phyloP scores from a whole-genome alignment of 1,140 invertebrate species.

The Diprion similis region DNA sequence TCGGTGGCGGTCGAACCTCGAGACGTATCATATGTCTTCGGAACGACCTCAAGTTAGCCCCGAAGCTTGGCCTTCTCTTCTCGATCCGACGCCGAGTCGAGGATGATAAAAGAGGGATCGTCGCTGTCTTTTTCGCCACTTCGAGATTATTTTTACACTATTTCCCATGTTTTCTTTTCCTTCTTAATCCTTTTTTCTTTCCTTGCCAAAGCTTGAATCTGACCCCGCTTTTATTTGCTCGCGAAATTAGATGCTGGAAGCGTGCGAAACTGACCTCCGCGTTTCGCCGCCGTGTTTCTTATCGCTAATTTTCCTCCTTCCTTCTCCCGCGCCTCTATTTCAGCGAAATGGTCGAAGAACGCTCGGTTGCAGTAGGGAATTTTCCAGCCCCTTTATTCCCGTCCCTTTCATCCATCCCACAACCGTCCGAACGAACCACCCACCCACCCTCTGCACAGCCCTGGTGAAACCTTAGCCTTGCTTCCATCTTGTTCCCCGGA shows the following conservation, averaged over 20 bases:
- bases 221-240: no score
- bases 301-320: background rate
- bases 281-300: no score
- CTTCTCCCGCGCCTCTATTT: background rate
- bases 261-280: no score
- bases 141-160: background rate
- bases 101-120: background rate
- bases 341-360: background rate
- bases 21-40: slow-evolving; percentile 4
- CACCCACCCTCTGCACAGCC: background rate
- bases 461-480: background rate
- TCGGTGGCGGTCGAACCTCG: slow-evolving; percentile 2
- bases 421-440: background rate
- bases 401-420: background rate
- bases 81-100: background rate
- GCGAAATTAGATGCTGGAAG: no score
- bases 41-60: slow-evolving; percentile 5
- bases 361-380: background rate
- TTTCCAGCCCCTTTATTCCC: background rate
- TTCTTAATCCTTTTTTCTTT: background rate
- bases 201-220: no score
- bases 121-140: background rate
- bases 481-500: background rate
- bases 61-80: background rate
- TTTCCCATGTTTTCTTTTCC: background rate